Base-by-base conservation (phyloP, 1,140 invertebrate species). In the Acyrthosiphon pisum region DNA sequence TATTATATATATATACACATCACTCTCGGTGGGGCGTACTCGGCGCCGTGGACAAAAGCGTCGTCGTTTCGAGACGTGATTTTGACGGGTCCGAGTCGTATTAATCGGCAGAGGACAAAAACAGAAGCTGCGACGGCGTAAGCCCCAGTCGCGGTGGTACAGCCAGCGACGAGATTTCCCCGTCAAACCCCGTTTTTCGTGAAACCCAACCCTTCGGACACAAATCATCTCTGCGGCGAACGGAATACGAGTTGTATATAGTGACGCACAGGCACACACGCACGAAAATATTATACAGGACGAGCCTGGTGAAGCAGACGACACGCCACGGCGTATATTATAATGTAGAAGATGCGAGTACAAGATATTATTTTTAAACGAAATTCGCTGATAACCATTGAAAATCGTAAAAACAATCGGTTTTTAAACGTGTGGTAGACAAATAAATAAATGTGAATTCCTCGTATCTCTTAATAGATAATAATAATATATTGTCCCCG, bases 31-130 rank as follows among this genome's bases (percentile, higher is more conserved):
- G 76, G n/a, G 35, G 76, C 35, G 20, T 81, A 81, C 76, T 81
- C 35, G n/a, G n/a, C 30, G 76, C 6, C 20, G 20, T 2, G 22
- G 81, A 84, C 83, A 84, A 41, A 44, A 44, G 83, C 83, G 83
- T 26, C 23, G 37, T 84, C 37, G 41, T 84, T 44, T 44, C 37
- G 37, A 84, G 83, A 84, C 41, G 84, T 46, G 41, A 86, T 46
- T 46, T 86, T 86, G 26, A 86, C 84, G 84, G 41, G 84, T 30
- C 84, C 84, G 84, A 46, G 84, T 46, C 26, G 22, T 86, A 84
- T 84, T 84, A 84, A 41, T 84, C 83, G 83, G 23, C 23, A 37
- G 41, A 41, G 37, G 83, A 84, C 83, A 26, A 84, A 84, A 84
- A 84, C 37, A 44, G 83, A 76, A 76, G 60, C 60, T 76, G 30